phyloP scores from a whole-genome alignment of 2,113 vertebrate genomes.

The Sisor rabdophorus region DNA sequence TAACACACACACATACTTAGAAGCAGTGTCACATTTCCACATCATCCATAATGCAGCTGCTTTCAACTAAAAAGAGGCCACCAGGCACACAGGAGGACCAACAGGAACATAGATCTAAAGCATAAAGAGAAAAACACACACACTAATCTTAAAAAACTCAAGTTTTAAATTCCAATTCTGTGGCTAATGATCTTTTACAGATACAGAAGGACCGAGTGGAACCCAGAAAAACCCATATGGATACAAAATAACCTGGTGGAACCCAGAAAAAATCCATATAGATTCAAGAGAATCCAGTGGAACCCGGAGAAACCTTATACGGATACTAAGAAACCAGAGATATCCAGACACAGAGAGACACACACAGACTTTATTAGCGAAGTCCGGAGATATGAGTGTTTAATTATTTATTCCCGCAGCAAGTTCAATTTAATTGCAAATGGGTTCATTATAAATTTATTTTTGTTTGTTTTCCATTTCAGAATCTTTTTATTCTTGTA shows the following conservation, averaged over 20 bases:
- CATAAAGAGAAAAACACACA: neutral
- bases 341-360: no score
- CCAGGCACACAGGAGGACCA: conserved; percentile 15
- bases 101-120: conserved; percentile 11
- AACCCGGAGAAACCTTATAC: no score
- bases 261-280: no score
- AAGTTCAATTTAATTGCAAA: neutral
- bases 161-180: no score
- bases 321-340: no score
- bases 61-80: conserved; percentile 39
- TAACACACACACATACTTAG: conserved; percentile 39
- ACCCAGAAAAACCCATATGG: no score
- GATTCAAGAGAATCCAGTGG: no score
- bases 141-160: no score
- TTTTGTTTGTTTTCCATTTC: neutral
- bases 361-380: no score
- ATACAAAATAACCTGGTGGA: no score
- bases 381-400: neutral
- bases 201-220: no score
- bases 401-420: neutral
- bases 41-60: conserved; percentile 53
- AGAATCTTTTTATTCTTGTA: neutral
- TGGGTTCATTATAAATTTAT: neutral
- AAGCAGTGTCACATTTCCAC: conserved; percentile 33
- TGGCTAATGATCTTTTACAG: no score